Percentiles rank a stretch among this genome's conserved stretches.
Conservation (phyloP, 2,797 vertebrate genomes). For the Garrulus glandarius region DNA sequence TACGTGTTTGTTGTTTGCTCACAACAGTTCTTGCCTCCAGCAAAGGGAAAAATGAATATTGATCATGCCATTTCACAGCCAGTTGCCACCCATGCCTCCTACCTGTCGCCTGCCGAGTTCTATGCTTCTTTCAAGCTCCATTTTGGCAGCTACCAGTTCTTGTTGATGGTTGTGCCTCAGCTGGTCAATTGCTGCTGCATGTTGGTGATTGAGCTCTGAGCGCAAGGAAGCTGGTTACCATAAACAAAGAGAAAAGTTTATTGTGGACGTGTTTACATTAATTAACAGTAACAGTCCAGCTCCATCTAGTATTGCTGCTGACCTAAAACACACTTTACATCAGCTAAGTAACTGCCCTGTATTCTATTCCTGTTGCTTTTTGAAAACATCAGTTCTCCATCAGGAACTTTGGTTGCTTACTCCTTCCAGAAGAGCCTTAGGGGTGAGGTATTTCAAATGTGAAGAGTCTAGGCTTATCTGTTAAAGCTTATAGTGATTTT, state of each 20-base stretch:
- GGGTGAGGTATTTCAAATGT: neutral
- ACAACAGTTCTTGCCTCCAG: neutral
- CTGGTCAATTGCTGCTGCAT: slow-evolving; percentile 93
- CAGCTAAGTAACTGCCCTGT: neutral
- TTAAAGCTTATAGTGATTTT: neutral
- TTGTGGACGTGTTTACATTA: neutral
- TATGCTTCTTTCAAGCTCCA: slow-evolving; percentile 89
- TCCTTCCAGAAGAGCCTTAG: neutral
- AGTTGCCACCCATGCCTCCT: neutral
- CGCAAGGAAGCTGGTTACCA: slow-evolving; percentile 86
- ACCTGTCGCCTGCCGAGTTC: slow-evolving; percentile 90
- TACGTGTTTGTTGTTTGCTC: neutral
- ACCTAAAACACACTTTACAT: neutral
- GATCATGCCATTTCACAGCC: neutral
- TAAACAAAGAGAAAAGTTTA: neutral
- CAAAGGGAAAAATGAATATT: neutral
- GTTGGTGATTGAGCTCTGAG: slow-evolving; percentile 95
- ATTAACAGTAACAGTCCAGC: neutral
- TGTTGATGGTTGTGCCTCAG: slow-evolving; percentile 92
- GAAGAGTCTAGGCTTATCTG: neutral
- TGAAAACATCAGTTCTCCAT: neutral
- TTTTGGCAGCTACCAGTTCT: slow-evolving; percentile 84
- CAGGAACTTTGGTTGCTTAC: neutral
- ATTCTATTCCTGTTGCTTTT: neutral
- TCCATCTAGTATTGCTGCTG: neutral